phyloP scores from a whole-genome alignment of 2,797 vertebrate species.

The Perodicticus potto region DNA sequence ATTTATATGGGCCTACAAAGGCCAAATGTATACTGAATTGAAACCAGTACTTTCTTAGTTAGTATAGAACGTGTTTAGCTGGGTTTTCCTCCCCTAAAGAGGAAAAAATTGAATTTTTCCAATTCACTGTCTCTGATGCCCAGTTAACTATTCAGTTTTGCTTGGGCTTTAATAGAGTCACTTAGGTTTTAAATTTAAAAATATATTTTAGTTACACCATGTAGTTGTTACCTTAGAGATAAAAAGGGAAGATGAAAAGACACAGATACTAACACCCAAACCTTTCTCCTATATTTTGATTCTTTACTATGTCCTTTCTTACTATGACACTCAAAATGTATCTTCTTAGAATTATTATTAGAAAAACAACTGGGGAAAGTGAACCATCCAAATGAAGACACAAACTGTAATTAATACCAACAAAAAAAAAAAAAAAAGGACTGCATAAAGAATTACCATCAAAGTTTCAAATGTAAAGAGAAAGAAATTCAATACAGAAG shows the following conservation, averaged over 20 bases:
- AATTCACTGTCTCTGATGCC: background rate
- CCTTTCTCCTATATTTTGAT: background rate
- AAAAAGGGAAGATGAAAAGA: background rate
- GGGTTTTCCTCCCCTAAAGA: background rate
- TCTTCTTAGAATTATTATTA: background rate
- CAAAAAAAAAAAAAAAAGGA: background rate
- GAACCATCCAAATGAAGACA: background rate
- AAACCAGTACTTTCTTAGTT: slow-evolving; percentile 41
- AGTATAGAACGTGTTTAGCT: background rate
- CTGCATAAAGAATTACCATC: background rate
- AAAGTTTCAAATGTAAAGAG: background rate
- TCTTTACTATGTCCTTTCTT: background rate
- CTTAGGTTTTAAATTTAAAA: slow-evolving; percentile 12
- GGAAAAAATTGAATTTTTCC: slow-evolving; percentile 5
- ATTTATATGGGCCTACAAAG: background rate
- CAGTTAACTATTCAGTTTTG: background rate
- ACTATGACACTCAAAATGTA: slow-evolving; percentile 8
- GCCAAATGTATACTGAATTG: background rate
- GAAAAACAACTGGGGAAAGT: background rate
- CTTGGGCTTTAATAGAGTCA: background rate
- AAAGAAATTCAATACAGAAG: slow-evolving; percentile 14
- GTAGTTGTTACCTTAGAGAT: background rate
- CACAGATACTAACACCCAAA: background rate
- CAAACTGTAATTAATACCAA: background rate
- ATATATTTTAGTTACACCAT: background rate